These are phyloP conservation scores for Agriopis aurantiaria DNA, from an alignment of 2,888 invertebrate species.

Conservation along the genomic window DNA sequence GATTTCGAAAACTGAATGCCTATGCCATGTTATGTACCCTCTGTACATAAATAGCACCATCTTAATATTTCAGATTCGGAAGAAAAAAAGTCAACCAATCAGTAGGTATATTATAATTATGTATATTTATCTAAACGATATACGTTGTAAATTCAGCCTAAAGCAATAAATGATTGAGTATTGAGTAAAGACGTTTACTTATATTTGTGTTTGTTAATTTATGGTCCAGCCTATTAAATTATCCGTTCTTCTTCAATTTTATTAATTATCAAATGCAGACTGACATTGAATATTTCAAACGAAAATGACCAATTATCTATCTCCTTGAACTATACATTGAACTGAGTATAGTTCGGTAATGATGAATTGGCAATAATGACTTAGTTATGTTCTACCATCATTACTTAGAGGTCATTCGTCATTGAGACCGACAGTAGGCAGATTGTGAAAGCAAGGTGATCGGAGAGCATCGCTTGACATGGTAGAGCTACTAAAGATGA, in stretches of 20 bases:
- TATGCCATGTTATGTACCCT: too few species aligned
- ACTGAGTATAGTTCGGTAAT: conserved; percentile 33
- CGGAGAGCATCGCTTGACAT: conserved; percentile 4
- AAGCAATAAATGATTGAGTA: too few species aligned
- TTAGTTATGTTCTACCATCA: conserved; percentile 45
- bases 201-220: too few species aligned
- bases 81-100: too few species aligned
- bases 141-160: too few species aligned
- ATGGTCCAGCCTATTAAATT: neutral
- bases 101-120: too few species aligned
- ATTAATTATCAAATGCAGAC: conserved; percentile 31
- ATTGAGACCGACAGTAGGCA: conserved; percentile 5
- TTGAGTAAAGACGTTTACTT: too few species aligned
- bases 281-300: conserved; percentile 38
- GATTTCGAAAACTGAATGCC: too few species aligned
- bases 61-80: too few species aligned
- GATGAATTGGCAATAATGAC: conserved; percentile 48
- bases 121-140: too few species aligned
- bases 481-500: conserved; percentile 1
- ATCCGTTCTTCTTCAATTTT: neutral
- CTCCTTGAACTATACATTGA: conserved; percentile 56
- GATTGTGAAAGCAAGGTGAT: conserved; percentile 24
- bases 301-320: conserved; percentile 48
- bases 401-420: conserved; percentile 24
- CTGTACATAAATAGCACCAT: too few species aligned